A percentile compares a stretch with the other conserved stretches of the same genome.
These are phyloP conservation scores for Coccyzus lansbergi DNA, from an alignment of 2,797 vertebrate species.

Conservation along the genomic window DNA sequence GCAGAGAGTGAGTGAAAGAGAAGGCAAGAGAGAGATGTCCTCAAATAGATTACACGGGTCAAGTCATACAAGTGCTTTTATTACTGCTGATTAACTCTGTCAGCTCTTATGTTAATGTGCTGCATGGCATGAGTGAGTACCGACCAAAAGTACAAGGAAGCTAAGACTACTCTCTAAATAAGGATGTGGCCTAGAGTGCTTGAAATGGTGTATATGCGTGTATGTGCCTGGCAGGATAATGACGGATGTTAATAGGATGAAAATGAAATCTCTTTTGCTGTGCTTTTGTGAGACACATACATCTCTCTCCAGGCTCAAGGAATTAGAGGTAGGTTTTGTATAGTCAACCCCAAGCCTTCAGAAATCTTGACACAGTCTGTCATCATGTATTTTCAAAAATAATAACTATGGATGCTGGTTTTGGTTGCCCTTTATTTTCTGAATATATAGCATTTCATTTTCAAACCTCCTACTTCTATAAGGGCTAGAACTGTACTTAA, in stretches of 20 bases:
- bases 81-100: slow-evolving; percentile 58
- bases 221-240: slow-evolving; percentile 24
- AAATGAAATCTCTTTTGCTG: slow-evolving; percentile 29
- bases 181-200: slow-evolving; percentile 45
- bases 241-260: slow-evolving; percentile 24
- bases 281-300: not conserved
- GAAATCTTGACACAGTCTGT: not conserved
- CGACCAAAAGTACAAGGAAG: slow-evolving; percentile 7
- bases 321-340: not conserved
- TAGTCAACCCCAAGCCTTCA: not conserved
- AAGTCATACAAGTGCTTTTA: slow-evolving; percentile 50
- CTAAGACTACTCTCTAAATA: slow-evolving; percentile 58
- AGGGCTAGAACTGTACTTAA: not conserved
- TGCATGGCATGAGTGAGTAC: not conserved
- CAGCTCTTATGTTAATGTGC: slow-evolving; percentile 54
- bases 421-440: not conserved
- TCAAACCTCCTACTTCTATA: not conserved
- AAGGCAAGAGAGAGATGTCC: slow-evolving; percentile 9
- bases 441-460: not conserved
- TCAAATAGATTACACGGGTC: slow-evolving; percentile 48
- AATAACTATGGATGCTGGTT: not conserved
- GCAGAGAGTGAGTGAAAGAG: slow-evolving; percentile 24
- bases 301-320: not conserved
- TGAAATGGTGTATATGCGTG: not conserved
- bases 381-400: not conserved